A percentile compares a stretch with the other conserved stretches of the same genome.
Evolutionary conservation across 35 echinoderm and acorn worm species (phyloP).

Genomic region (Ophiothrix spiculata): DNA sequence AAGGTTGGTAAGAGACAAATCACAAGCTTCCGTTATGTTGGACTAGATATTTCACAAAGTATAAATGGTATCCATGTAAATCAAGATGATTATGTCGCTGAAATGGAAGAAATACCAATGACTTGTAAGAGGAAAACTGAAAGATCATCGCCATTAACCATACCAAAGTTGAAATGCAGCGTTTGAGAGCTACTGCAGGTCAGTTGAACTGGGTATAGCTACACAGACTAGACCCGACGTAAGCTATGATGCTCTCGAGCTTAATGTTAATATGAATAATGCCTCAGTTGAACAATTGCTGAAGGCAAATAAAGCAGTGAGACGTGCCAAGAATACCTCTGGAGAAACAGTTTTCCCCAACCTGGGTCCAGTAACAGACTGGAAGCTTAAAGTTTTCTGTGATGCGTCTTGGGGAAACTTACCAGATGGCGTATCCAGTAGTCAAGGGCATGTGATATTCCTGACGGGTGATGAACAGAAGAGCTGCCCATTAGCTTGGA

Average conservation of each 20-base stretch:
- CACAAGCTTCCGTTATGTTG: conserved; percentile 35
- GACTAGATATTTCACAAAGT: conserved; percentile 19
- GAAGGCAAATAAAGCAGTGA: conserved; percentile 22
- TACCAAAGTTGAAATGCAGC: conserved; percentile 33
- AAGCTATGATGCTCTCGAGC: conserved; percentile 50
- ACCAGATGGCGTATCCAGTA: background rate
- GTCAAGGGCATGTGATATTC: conserved; percentile 34
- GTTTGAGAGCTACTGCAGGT: conserved; percentile 33
- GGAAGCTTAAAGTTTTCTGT: conserved; percentile 34
- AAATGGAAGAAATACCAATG: conserved; percentile 29
- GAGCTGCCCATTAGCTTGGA: background rate
- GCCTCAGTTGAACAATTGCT: conserved; percentile 35
- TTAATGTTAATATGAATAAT: conserved; percentile 44
- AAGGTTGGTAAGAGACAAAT: conserved; percentile 33
- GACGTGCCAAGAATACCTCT: background rate
- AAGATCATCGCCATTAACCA: conserved; percentile 22
- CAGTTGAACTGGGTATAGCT: conserved; percentile 43
- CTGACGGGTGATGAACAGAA: background rate
- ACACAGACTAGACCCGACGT: conserved; percentile 44
- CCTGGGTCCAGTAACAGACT: conserved; percentile 2
- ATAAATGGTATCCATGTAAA: conserved; percentile 12
- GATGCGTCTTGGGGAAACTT: background rate
- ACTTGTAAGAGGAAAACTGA: conserved; percentile 3
- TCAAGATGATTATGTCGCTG: conserved; percentile 15
- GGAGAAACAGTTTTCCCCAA: conserved; percentile 6